A percentile compares a stretch with the other conserved stretches of the same genome.
Evolutionary conservation across 1,140 invertebrate genomes (phyloP).

Genomic region (Latrodectus geometricus): DNA sequence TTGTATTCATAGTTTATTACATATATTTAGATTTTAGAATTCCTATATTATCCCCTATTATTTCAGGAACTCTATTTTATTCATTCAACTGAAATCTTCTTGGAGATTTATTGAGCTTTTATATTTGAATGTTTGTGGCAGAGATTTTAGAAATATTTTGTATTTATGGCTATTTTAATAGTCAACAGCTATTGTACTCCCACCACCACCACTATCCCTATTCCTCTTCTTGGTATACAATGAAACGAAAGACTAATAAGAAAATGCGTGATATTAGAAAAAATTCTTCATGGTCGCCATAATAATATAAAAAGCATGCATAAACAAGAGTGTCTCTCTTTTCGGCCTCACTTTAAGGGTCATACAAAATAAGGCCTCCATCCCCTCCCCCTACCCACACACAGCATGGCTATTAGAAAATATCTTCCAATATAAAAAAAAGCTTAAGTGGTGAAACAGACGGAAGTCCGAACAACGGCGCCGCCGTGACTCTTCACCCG

Average conservation of each 20-base stretch:
- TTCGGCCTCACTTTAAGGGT: conserved; percentile 40
- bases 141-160: neutral
- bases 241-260: conserved; percentile 1
- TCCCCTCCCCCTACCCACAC: conserved; percentile 2
- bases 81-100: too few species aligned
- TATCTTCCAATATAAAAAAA: neutral
- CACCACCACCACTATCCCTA: neutral
- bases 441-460: conserved; percentile 11
- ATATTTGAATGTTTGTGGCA: neutral
- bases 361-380: conserved; percentile 14
- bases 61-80: too few species aligned
- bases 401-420: conserved; percentile 19
- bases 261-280: conserved; percentile 14
- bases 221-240: neutral
- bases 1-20: too few species aligned
- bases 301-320: conserved; percentile 36
- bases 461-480: conserved; percentile 41
- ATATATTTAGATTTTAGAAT: too few species aligned
- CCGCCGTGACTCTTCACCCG: conserved; percentile 41
- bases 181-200: neutral
- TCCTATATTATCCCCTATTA: too few species aligned
- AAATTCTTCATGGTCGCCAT: neutral
- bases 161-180: conserved; percentile 33
- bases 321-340: conserved; percentile 44
- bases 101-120: neutral